phyloP scores from a whole-genome alignment of 2,113 vertebrate genomes.

The Coptodon rendalli region DNA sequence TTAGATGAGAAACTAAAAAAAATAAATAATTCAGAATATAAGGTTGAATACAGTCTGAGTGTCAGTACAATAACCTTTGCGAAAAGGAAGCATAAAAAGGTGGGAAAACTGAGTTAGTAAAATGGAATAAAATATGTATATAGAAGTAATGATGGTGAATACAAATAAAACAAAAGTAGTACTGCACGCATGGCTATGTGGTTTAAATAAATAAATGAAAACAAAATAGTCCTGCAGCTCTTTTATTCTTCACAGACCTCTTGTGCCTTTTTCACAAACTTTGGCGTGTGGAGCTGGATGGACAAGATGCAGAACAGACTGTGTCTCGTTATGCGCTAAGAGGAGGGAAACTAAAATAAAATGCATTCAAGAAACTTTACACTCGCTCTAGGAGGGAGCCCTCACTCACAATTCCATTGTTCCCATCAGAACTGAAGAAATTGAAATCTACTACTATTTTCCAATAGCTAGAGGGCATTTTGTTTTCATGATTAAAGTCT shows the following conservation, averaged over 20 bases:
- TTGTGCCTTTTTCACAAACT: background rate
- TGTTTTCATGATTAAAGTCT: background rate
- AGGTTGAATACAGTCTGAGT: background rate
- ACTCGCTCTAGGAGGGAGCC: background rate
- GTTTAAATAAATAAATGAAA: background rate
- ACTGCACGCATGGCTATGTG: background rate
- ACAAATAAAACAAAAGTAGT: background rate
- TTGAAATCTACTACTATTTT: background rate
- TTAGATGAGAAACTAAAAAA: background rate
- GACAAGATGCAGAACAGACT: background rate
- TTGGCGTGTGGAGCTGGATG: background rate
- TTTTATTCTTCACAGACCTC: background rate
- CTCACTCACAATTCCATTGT: background rate
- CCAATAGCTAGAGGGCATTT: background rate
- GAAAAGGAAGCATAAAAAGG: background rate
- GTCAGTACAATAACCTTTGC: rapidly evolving
- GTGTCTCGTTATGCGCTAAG: background rate
- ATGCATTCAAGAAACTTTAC: background rate
- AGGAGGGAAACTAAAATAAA: background rate
- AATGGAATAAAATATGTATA: background rate
- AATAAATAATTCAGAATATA: background rate
- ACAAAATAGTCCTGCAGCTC: background rate
- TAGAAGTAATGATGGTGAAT: background rate
- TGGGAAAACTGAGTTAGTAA: background rate
- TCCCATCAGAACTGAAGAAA: background rate